These are phyloP conservation scores for Cerceris ruficornis DNA, from an alignment of 2,888 invertebrate genomes.

Conservation along the genomic window DNA sequence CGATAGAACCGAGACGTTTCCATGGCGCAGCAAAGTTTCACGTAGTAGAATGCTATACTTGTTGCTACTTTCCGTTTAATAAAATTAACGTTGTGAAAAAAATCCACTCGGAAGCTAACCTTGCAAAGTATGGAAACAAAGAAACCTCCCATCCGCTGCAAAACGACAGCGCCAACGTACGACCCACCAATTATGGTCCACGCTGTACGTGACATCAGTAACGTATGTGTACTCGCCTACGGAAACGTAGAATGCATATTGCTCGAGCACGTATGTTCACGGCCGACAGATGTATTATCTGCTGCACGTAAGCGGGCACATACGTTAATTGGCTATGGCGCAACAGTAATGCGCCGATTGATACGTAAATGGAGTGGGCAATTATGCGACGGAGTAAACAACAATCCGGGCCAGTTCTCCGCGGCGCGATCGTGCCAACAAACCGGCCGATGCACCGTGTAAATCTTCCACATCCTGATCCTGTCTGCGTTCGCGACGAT, in stretches of 20 bases:
- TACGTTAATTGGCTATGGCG: slow-evolving; percentile 63
- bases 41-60: too few relatives aligned
- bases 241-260: slow-evolving; percentile 21
- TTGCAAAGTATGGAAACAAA: background rate
- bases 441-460: slow-evolving; percentile 47
- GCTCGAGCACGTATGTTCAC: slow-evolving; percentile 12
- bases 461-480: slow-evolving; percentile 47
- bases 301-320: slow-evolving; percentile 28
- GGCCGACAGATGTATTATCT: slow-evolving; percentile 36
- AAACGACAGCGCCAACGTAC: background rate
- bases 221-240: slow-evolving; percentile 11
- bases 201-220: slow-evolving; percentile 5
- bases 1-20: background rate
- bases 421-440: slow-evolving; percentile 46
- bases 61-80: too few relatives aligned
- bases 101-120: background rate
- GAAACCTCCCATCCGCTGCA: background rate
- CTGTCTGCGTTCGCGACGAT: background rate
- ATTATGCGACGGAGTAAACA: slow-evolving; percentile 68
- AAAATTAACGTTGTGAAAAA: too few relatives aligned
- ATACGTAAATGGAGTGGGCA: slow-evolving; percentile 70
- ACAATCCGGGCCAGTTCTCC: slow-evolving; percentile 45
- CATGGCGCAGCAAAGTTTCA: too few relatives aligned
- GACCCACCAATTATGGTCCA: background rate
- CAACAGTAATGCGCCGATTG: slow-evolving; percentile 67